Conservation (phyloP, 1,140 invertebrate genomes). For the Papilio machaon region DNA sequence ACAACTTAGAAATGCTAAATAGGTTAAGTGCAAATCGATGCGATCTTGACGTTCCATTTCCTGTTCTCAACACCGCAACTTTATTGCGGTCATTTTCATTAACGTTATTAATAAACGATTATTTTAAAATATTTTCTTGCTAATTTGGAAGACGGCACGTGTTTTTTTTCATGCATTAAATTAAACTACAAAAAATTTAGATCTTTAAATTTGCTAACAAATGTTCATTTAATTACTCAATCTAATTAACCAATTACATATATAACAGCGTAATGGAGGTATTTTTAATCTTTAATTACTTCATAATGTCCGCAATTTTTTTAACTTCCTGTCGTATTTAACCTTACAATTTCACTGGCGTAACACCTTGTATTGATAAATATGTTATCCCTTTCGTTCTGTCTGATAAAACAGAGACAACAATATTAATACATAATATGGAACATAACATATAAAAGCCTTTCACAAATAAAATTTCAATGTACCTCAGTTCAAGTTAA, state of each 20-base stretch:
- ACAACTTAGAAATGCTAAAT: slow-evolving; percentile 27
- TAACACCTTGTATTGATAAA: too few relatives aligned
- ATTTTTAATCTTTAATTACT: not conserved
- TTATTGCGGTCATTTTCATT: slow-evolving; percentile 5
- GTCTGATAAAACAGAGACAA: too few relatives aligned
- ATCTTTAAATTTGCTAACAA: not conserved
- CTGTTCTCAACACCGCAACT: not conserved
- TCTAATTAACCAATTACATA: not conserved
- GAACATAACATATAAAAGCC: not conserved
- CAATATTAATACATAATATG: not conserved
- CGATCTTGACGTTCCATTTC: slow-evolving; percentile 8
- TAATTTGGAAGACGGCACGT: too few relatives aligned
- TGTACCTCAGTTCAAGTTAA: not conserved
- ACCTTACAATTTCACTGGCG: too few relatives aligned
- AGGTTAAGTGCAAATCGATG: slow-evolving; percentile 33
- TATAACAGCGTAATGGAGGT: not conserved
- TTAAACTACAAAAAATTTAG: not conserved
- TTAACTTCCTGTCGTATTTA: not conserved
- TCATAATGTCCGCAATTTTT: not conserved
- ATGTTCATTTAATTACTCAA: not conserved
- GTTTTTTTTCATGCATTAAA: not conserved
- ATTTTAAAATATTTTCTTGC: too few relatives aligned
- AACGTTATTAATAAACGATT: not conserved
- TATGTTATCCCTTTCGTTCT: too few relatives aligned
- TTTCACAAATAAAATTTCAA: not conserved